Evolutionary conservation across 2,888 invertebrate genomes (phyloP).

Genomic region (Nymphalis urticae): DNA sequence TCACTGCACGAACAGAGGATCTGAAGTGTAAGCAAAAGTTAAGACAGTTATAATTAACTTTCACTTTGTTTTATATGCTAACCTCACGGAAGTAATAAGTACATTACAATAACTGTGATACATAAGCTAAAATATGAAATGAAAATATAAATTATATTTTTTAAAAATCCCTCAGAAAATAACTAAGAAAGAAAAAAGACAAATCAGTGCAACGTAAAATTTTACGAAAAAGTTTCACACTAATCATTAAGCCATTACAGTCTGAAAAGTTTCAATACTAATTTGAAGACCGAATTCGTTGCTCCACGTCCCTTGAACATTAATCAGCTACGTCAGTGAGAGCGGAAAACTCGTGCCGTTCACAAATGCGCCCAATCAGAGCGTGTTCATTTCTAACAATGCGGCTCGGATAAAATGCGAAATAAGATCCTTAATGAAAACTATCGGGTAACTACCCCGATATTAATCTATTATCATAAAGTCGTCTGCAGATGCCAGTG

Average conservation of each 20-base stretch:
- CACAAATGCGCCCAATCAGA: conserved; percentile 50
- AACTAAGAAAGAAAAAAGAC: neutral
- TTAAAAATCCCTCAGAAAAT: neutral
- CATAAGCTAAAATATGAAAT: neutral
- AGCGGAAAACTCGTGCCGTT: conserved; percentile 46
- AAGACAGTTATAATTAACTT: too few relatives aligned
- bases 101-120: too few relatives aligned
- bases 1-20: too few relatives aligned
- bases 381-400: conserved; percentile 44
- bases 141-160: neutral
- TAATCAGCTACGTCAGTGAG: conserved; percentile 46
- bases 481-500: conserved; percentile 45
- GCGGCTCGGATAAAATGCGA: conserved; percentile 44
- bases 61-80: too few relatives aligned
- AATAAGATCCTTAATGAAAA: conserved; percentile 50
- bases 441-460: conserved; percentile 45
- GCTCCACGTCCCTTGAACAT: conserved; percentile 43
- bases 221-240: conserved; percentile 29
- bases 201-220: conserved; percentile 1
- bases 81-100: too few relatives aligned
- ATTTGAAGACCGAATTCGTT: conserved; percentile 38
- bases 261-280: conserved; percentile 41
- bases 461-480: conserved; percentile 50
- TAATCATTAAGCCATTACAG: conserved; percentile 40
- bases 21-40: too few relatives aligned